Evolutionary conservation across 2,888 invertebrate genomes (phyloP).

Genomic region (Tachina fera): DNA sequence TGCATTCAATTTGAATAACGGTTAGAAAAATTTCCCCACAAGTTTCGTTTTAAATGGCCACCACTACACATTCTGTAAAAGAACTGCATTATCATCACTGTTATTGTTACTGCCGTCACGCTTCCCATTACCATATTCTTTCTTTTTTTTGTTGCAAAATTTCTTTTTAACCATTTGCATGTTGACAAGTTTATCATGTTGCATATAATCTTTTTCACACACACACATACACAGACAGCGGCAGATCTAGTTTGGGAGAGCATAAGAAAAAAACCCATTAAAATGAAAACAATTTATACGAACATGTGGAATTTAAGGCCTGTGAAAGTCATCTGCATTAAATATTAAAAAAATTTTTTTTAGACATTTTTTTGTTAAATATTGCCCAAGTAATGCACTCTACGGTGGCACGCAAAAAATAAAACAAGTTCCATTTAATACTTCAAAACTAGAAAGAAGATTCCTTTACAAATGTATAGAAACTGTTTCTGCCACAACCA

Average conservation of each 20-base stretch:
- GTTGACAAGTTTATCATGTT: slow-evolving; percentile 70
- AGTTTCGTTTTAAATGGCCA: slow-evolving; percentile 28
- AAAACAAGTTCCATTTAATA: slow-evolving; percentile 56
- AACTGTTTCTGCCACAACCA: slow-evolving; percentile 19
- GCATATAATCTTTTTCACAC: slow-evolving; percentile 59
- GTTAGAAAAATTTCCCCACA: slow-evolving; percentile 12
- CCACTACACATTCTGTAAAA: neutral
- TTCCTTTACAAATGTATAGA: slow-evolving; percentile 43
- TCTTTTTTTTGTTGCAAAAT: neutral
- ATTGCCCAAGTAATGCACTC: slow-evolving; percentile 29
- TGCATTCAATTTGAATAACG: slow-evolving; percentile 31
- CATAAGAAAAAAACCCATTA: slow-evolving; percentile 48
- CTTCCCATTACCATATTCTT: slow-evolving; percentile 36
- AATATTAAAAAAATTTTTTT: slow-evolving; percentile 40
- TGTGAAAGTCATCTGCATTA: slow-evolving; percentile 64
- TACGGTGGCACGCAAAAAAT: slow-evolving; percentile 5
- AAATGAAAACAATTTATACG: slow-evolving; percentile 58
- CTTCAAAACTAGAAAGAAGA: slow-evolving; percentile 49
- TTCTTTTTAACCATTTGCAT: slow-evolving; percentile 53
- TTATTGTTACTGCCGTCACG: slow-evolving; percentile 5
- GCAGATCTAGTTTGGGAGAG: slow-evolving; percentile 58
- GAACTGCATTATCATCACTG: slow-evolving; percentile 16
- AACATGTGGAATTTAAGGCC: slow-evolving; percentile 67
- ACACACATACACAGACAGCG: neutral
- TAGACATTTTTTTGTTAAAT: slow-evolving; percentile 38